phyloP scores from a whole-genome alignment of 2,888 invertebrate species.

The Parnassius mnemosyne region DNA sequence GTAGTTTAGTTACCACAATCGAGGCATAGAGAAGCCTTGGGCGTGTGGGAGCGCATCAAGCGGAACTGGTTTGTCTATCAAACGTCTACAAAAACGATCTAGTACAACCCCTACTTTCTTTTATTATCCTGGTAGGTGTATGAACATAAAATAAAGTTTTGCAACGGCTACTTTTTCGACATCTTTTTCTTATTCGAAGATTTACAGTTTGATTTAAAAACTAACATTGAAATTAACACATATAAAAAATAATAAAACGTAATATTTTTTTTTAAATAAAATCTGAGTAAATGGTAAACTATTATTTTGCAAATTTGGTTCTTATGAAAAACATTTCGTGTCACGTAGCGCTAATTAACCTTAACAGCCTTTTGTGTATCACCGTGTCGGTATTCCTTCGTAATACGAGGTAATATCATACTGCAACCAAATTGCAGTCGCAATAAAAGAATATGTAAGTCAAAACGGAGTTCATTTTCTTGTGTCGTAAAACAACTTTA shows the following conservation, averaged over 20 bases:
- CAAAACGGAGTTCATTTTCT: constrained; percentile 52
- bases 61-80: constrained; percentile 68
- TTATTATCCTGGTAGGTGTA: constrained; percentile 43
- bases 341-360: constrained; percentile 43
- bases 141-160: too few species aligned
- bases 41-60: constrained; percentile 69
- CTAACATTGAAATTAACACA: too few species aligned
- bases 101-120: constrained; percentile 43
- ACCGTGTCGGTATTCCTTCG: constrained; percentile 49
- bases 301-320: constrained; percentile 13
- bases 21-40: constrained; percentile 62
- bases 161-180: too few species aligned
- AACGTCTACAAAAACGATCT: constrained; percentile 38
- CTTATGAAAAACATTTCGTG: constrained; percentile 25
- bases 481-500: constrained; percentile 36
- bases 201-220: too few species aligned
- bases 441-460: constrained; percentile 55
- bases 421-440: constrained; percentile 52
- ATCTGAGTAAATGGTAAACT: constrained; percentile 11
- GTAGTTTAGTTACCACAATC: constrained; percentile 65
- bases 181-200: too few species aligned
- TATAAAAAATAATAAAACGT: neutral
- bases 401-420: constrained; percentile 41
- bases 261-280: constrained; percentile 5
- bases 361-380: constrained; percentile 48